Evolutionary conservation across 2,113 vertebrate species (phyloP).

Genomic region (Zapornia atra): DNA sequence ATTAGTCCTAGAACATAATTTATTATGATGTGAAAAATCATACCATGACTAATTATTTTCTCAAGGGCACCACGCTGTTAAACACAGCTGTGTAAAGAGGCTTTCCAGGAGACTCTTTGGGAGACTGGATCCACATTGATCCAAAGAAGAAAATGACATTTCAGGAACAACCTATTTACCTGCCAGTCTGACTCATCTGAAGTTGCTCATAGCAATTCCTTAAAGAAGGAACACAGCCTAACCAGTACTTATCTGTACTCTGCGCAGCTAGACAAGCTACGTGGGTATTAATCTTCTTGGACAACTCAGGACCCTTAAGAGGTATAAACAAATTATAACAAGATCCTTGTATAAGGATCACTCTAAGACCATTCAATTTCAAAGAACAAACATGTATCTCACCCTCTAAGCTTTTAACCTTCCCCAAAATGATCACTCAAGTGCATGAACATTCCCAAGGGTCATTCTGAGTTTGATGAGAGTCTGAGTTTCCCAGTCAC

Average conservation of each 20-base stretch:
- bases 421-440: background rate
- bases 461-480: background rate
- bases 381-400: background rate
- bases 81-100: background rate
- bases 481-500: background rate
- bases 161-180: background rate
- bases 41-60: background rate
- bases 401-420: background rate
- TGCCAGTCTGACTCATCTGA: background rate
- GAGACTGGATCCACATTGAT: background rate
- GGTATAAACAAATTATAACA: background rate
- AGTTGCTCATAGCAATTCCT: background rate
- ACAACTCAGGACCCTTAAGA: background rate
- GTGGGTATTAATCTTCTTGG: background rate
- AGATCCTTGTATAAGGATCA: background rate
- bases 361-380: background rate
- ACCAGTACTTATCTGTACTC: background rate
- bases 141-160: background rate
- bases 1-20: background rate
- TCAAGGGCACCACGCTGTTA: background rate
- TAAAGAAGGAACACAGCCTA: background rate
- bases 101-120: background rate
- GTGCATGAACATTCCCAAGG: background rate
- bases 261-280: background rate
- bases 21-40: background rate